Percentiles rank a stretch among this genome's conserved stretches.
Evolutionary conservation across 2,888 invertebrate species (phyloP).

Genomic region (Lapara coniferarum): DNA sequence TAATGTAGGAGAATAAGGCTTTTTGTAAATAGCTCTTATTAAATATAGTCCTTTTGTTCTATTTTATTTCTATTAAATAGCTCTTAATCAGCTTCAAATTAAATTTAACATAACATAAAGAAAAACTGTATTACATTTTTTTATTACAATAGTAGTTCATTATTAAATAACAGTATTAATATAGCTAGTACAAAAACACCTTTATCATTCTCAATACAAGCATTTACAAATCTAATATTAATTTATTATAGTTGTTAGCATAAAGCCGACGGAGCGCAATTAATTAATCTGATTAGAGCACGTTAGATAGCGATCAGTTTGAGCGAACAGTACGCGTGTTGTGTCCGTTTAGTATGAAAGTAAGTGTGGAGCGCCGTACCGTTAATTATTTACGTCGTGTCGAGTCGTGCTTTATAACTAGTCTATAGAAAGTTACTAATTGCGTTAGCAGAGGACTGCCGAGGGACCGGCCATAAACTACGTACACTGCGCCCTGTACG

Average conservation of each 20-base stretch:
- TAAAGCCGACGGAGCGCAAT: slow-evolving; percentile 4
- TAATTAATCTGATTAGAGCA: slow-evolving; percentile 17
- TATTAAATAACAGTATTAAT: too few species aligned
- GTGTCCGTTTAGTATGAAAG: slow-evolving; percentile 13
- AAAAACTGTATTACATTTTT: too few species aligned
- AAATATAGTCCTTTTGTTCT: too few species aligned
- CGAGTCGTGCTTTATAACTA: neutral
- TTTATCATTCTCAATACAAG: neutral
- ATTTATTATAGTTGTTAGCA: slow-evolving; percentile 4
- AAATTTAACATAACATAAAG: too few species aligned
- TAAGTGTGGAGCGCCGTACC: slow-evolving; percentile 21
- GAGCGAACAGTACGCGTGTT: slow-evolving; percentile 2
- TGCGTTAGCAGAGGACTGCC: slow-evolving; percentile 8
- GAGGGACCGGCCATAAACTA: slow-evolving; percentile 21
- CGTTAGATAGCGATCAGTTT: slow-evolving; percentile 6
- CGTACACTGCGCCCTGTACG: neutral
- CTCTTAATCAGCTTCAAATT: too few species aligned
- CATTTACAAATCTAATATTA: slow-evolving; percentile 3
- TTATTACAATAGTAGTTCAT: too few species aligned
- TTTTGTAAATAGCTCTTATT: too few species aligned
- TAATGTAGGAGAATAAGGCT: too few species aligned
- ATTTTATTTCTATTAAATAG: too few species aligned
- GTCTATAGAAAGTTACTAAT: slow-evolving; percentile 20
- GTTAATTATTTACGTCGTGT: slow-evolving; percentile 14
- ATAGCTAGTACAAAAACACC: neutral